Percentiles rank a stretch among this genome's conserved stretches.
Evolutionary conservation across 2,888 invertebrate genomes (phyloP).

Genomic region (Pyrochroa serraticornis): DNA sequence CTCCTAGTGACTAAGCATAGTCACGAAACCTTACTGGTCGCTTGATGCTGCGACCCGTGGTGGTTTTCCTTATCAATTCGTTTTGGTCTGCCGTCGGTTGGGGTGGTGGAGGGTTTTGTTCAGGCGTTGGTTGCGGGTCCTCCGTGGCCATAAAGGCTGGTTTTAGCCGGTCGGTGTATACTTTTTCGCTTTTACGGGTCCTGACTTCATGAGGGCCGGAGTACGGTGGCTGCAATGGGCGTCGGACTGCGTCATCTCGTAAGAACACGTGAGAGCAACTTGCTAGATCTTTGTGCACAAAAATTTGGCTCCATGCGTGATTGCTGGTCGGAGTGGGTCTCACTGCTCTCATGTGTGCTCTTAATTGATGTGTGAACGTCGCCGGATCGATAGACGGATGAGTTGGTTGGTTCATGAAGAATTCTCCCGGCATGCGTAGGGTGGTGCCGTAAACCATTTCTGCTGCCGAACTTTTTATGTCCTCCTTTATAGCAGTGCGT

Average conservation of each 20-base stretch:
- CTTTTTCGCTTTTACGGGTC: too few species aligned
- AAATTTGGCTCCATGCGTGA: slow-evolving; percentile 11
- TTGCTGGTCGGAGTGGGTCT: slow-evolving; percentile 7
- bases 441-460: slow-evolving; percentile 46
- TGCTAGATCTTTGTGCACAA: slow-evolving; percentile 20
- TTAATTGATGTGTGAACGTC: slow-evolving; percentile 2
- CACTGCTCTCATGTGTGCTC: slow-evolving; percentile 4
- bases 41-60: too few species aligned
- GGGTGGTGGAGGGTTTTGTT: too few species aligned
- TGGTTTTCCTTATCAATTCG: too few species aligned
- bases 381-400: neutral
- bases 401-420: neutral
- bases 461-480: slow-evolving; percentile 43
- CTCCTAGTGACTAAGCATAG: too few species aligned
- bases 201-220: slow-evolving; percentile 32
- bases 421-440: slow-evolving; percentile 42
- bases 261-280: slow-evolving; percentile 36
- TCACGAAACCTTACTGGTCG: too few species aligned
- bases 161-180: too few species aligned
- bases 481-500: slow-evolving; percentile 43
- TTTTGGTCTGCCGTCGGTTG: too few species aligned
- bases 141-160: too few species aligned
- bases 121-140: too few species aligned
- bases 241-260: slow-evolving; percentile 34
- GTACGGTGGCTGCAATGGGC: slow-evolving; percentile 36